Evolutionary conservation across 1,140 invertebrate species (phyloP).

Genomic region (Wasmannia auropunctata): DNA sequence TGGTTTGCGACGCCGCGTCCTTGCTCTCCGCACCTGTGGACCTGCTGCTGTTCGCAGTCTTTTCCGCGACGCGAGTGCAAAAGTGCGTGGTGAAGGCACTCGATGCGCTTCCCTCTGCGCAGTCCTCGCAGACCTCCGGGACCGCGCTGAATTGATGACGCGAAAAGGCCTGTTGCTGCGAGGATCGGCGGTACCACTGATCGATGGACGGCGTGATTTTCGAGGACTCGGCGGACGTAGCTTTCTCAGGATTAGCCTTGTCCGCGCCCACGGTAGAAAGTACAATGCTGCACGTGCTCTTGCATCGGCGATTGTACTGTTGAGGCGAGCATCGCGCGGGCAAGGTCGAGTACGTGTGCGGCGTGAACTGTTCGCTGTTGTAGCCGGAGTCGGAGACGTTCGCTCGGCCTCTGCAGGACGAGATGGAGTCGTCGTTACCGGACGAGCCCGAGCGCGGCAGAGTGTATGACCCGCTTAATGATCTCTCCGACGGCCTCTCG

Average conservation of each 20-base stretch:
- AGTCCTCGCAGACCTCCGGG: slow-evolving; percentile 83
- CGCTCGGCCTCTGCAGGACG: slow-evolving; percentile 54
- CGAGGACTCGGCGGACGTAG: slow-evolving; percentile 53
- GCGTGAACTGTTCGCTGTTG: slow-evolving; percentile 83
- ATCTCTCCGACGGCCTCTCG: slow-evolving; percentile 39
- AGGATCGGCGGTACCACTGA: slow-evolving; percentile 80
- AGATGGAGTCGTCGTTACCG: slow-evolving; percentile 59
- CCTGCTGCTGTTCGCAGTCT: slow-evolving; percentile 50
- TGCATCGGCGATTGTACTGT: slow-evolving; percentile 85
- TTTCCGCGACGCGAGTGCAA: slow-evolving; percentile 81
- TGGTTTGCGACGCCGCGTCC: slow-evolving; percentile 86
- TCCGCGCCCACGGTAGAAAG: slow-evolving; percentile 77
- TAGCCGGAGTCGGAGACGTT: slow-evolving; percentile 84
- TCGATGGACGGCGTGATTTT: slow-evolving; percentile 71
- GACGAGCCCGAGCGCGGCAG: slow-evolving; percentile 71
- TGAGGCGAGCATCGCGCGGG: slow-evolving; percentile 76
- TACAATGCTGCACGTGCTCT: slow-evolving; percentile 90
- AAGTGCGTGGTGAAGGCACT: slow-evolving; percentile 81
- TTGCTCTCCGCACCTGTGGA: slow-evolving; percentile 75
- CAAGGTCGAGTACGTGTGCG: slow-evolving; percentile 79
- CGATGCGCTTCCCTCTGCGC: slow-evolving; percentile 68
- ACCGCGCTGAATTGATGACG: slow-evolving; percentile 80
- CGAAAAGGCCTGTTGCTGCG: slow-evolving; percentile 73
- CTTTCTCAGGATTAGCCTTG: slow-evolving; percentile 62
- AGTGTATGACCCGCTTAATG: slow-evolving; percentile 65